Evolutionary conservation across 2,797 vertebrate species (phyloP).

Genomic region (Buphagus erythrorhynchus): DNA sequence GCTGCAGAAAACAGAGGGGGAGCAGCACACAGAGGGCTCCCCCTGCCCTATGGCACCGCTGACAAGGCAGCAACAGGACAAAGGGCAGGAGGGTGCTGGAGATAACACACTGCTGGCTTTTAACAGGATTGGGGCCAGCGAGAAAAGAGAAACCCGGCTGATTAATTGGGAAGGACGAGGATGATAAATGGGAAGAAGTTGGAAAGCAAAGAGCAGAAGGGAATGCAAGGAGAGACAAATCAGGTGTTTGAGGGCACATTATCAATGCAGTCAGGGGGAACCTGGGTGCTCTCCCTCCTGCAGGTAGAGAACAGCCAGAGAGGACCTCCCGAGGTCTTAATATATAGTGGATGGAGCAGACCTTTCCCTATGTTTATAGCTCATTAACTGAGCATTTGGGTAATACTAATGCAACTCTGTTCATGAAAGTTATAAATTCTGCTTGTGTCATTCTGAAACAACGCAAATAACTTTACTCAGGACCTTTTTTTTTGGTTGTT

Average conservation of each 20-base stretch:
- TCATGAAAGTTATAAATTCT: background rate
- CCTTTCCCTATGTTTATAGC: background rate
- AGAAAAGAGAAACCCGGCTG: background rate
- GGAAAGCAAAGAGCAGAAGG: background rate
- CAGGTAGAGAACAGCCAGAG: background rate
- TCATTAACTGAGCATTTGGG: background rate
- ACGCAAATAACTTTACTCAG: background rate
- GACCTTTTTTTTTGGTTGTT: background rate
- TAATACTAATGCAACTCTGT: background rate
- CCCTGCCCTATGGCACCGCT: background rate
- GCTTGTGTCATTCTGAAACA: background rate
- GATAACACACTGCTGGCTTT: background rate
- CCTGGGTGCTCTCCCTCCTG: background rate
- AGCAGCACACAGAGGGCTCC: background rate
- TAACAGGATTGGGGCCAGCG: background rate
- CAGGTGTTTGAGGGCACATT: background rate
- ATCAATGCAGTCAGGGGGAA: background rate
- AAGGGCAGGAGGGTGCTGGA: background rate
- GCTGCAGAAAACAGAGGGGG: background rate
- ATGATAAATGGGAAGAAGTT: background rate
- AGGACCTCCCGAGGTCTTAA: fast-evolving
- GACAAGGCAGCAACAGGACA: background rate
- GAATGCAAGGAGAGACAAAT: background rate
- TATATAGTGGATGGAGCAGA: background rate
- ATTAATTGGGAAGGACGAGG: background rate